Evolutionary conservation across 2,113 vertebrate genomes (phyloP).

Genomic region (Osmerus mordax): DNA sequence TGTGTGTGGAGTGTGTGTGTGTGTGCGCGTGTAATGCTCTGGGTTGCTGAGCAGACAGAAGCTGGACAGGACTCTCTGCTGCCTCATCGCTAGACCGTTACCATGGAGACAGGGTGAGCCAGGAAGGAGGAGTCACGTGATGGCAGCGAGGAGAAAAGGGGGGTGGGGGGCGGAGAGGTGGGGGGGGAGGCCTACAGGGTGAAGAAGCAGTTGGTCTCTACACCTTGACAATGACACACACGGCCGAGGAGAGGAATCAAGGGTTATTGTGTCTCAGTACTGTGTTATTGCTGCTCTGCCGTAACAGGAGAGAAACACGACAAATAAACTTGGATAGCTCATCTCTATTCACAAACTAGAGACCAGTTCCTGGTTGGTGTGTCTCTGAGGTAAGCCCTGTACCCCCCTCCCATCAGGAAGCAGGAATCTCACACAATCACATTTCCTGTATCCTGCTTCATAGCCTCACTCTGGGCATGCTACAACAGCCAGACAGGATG

Average conservation of each 20-base stretch:
- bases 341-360: no score
- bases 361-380: no score
- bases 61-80: neutral
- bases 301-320: no score
- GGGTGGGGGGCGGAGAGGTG: neutral
- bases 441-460: slow-evolving; percentile 19
- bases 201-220: no score
- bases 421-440: slow-evolving; percentile 16
- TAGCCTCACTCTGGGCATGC: slow-evolving; percentile 15
- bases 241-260: no score
- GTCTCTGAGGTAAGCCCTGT: no score
- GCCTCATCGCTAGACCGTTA: neutral
- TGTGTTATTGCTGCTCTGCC: no score
- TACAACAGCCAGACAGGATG: slow-evolving; percentile 19
- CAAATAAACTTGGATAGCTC: no score
- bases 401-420: slow-evolving; percentile 1
- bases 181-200: neutral
- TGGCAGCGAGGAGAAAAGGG: neutral
- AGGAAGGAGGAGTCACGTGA: neutral
- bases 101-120: neutral
- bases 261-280: no score
- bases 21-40: no score
- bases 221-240: no score
- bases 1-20: neutral
- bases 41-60: neutral